A percentile compares a stretch with the other conserved stretches of the same genome.
phyloP scores from a whole-genome alignment of 2,888 invertebrate genomes.

The Euproctis similis region DNA sequence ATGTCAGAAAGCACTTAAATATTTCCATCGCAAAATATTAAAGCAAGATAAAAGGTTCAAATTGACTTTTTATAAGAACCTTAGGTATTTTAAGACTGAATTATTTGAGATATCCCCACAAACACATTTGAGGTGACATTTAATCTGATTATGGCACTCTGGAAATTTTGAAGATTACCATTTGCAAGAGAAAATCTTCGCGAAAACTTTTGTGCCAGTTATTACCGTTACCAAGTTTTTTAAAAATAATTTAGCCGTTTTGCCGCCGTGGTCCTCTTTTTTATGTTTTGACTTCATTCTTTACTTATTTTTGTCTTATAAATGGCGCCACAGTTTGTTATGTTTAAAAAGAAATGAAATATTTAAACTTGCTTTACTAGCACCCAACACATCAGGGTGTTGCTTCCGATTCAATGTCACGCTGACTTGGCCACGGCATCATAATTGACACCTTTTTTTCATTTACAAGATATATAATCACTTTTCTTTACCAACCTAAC shows the following conservation, averaged over 20 bases:
- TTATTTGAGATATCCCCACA: conserved; percentile 35
- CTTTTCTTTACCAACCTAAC: no score
- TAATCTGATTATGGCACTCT: conserved; percentile 52
- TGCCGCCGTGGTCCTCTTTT: conserved; percentile 46
- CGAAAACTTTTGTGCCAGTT: conserved; percentile 49
- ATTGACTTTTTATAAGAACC: conserved; percentile 35
- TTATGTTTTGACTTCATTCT: conserved; percentile 55
- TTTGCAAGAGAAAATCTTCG: conserved; percentile 52
- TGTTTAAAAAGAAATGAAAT: no score
- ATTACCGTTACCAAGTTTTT: conserved; percentile 53
- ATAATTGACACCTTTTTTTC: no score
- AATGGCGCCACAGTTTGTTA: no score
- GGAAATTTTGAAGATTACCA: conserved; percentile 49
- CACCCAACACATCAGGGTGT: no score
- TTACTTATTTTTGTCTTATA: conserved; percentile 45
- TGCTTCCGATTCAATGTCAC: no score
- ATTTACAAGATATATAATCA: no score
- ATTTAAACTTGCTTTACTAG: no score
- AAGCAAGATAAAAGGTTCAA: conserved; percentile 27
- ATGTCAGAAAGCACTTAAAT: conserved; percentile 16
- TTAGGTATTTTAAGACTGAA: conserved; percentile 36
- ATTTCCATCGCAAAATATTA: conserved; percentile 22
- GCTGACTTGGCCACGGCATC: no score
- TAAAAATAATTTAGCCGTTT: conserved; percentile 58
- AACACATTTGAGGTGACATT: conserved; percentile 43